Evolutionary conservation across 1,140 invertebrate species (phyloP), one percentile per base, ranked within the genome.

Genomic region (Hetaerina americana): DNA sequence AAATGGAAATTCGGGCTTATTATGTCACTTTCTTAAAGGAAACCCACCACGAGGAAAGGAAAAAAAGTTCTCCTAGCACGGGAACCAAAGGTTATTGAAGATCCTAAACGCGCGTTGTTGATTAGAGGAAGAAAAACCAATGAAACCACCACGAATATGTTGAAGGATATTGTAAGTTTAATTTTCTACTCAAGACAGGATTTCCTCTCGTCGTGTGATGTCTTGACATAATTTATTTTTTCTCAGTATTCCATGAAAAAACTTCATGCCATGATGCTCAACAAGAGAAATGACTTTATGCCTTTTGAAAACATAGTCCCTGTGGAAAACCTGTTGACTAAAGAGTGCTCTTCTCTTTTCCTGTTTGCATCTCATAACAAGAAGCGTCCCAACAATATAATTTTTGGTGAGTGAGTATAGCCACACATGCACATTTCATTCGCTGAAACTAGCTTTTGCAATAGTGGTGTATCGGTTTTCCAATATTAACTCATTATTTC

Each of bases 301-400:
- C 92, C 93, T 3, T 96, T 96, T 81, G 94, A 96, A 81, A 89
- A 96, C 83, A 81, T 87, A 0, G 87, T 87, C 5, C 85, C 87
- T 12, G 82, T 98, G 75, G 96, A 98, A 84, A 88, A 89, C 74
- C 89, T 98, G 76, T 89, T 90, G 26, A 86, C 87, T 76, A 97
- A 97, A 80, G 87, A 90, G 78, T 94, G 98, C 81, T 85, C 92
- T 24, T 88, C 95, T 0, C 79, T 98, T 27, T 99, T 99, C 83
- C 85, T 92, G 70, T 92, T 97, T 79, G 93, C 88, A 24, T 93
- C 90, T n/a, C 90, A 95, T 74, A 92, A 87, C 70, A 99, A 99
- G 81, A 99, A 99, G 80, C 84, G 95, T 25, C 96, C 97, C 1
- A 87, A 98, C 78, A 98, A 97, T 83, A 79, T 99, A 66, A 82